Evolutionary conservation across 2,888 invertebrate species (phyloP).

Genomic region (Microctonus hyperodae): DNA sequence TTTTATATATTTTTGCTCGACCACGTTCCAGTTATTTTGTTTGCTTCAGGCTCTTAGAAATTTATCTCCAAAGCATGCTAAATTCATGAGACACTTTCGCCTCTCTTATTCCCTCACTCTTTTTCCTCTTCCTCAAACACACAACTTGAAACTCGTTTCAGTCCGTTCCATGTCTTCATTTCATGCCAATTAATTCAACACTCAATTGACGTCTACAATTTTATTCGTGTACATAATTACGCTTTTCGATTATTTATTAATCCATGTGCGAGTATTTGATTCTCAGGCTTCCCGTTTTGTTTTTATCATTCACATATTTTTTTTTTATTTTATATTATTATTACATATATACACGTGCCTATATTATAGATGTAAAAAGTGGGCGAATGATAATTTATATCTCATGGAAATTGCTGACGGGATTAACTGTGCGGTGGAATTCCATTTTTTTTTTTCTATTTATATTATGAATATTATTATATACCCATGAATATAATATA

Average conservation of each 20-base stretch:
- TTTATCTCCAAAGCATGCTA: constrained; percentile 26
- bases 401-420: constrained; percentile 14
- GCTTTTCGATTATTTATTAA: not conserved
- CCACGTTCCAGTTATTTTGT: constrained; percentile 17
- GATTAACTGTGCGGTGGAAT: not conserved
- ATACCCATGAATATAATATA: not conserved
- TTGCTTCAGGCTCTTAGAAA: constrained; percentile 15
- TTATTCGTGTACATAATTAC: not conserved
- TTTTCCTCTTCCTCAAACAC: not conserved
- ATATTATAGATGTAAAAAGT: too few species aligned
- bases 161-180: not conserved
- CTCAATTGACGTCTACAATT: constrained; percentile 1
- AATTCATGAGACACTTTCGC: constrained; percentile 23
- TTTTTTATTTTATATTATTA: not conserved
- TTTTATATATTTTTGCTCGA: too few species aligned
- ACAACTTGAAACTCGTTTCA: not conserved
- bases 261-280: not conserved
- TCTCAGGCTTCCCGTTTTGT: not conserved
- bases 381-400: not conserved
- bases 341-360: constrained; percentile 15
- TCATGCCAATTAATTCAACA: constrained; percentile 4
- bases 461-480: not conserved
- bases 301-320: not conserved
- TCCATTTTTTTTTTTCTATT: not conserved
- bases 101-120: not conserved